Evolutionary conservation across 2,888 invertebrate genomes (phyloP).

Genomic region (Pterobdella sp.): DNA sequence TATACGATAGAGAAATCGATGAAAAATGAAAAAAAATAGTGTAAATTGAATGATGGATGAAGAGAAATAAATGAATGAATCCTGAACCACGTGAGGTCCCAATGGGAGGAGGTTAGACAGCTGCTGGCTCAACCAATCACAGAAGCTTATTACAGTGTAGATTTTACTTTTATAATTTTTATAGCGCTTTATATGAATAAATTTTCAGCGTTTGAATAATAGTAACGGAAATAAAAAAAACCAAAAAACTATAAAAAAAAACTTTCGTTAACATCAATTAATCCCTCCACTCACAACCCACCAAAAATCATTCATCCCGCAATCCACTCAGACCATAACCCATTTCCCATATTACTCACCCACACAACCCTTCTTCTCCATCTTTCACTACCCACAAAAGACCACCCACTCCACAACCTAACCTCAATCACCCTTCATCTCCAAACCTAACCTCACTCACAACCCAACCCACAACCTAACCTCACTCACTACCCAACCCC

Average conservation of each 20-base stretch:
- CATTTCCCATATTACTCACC: background rate
- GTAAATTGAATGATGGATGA: background rate
- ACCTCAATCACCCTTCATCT: background rate
- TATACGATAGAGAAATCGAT: background rate
- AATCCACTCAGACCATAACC: background rate
- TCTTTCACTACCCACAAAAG: background rate
- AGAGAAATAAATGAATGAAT: background rate
- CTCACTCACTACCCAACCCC: background rate
- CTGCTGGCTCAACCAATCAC: slow-evolving; percentile 18
- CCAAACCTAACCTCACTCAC: background rate
- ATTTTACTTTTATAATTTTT: background rate
- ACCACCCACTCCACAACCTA: background rate
- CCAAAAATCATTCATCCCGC: background rate
- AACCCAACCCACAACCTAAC: background rate
- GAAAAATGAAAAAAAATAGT: background rate
- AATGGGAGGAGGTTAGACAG: slow-evolving; percentile 22
- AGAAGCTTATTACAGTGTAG: slow-evolving; percentile 26
- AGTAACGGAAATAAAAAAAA: background rate
- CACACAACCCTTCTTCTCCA: background rate
- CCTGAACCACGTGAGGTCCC: background rate
- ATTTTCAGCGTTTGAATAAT: background rate
- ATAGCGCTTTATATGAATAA: background rate
- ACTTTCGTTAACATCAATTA: background rate
- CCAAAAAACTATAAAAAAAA: background rate
- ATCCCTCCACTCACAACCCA: background rate